These are phyloP conservation scores for Drosophila sordidapex DNA, from an alignment of 2,888 invertebrate species.

Conservation along the genomic window DNA sequence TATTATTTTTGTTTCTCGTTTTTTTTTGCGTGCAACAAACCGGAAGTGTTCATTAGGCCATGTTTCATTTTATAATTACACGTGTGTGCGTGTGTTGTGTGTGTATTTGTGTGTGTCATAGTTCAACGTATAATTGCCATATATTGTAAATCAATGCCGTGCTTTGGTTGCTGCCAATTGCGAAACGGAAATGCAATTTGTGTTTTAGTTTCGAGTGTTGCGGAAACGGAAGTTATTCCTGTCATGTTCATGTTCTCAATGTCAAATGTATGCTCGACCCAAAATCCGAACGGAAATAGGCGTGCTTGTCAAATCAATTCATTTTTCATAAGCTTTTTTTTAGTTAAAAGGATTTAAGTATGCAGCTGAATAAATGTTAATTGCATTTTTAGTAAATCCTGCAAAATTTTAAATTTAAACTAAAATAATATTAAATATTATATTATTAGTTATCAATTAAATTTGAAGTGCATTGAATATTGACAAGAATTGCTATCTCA, in stretches of 20 bases:
- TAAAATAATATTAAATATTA: too few relatives aligned
- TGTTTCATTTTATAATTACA: slow-evolving; percentile 62
- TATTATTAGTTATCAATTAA: too few relatives aligned
- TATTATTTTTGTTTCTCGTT: neutral
- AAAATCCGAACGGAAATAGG: neutral
- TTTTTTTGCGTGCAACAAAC: slow-evolving; percentile 19
- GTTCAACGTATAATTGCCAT: slow-evolving; percentile 28
- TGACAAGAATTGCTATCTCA: too few relatives aligned
- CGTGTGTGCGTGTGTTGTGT: neutral
- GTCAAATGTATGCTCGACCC: neutral
- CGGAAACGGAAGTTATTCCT: slow-evolving; percentile 60
- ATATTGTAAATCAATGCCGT: slow-evolving; percentile 40
- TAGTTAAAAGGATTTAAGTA: neutral
- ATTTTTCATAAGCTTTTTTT: neutral
- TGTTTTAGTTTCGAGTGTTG: slow-evolving; percentile 38
- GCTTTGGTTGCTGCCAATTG: slow-evolving; percentile 34
- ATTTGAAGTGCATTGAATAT: too few relatives aligned
- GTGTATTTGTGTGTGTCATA: neutral
- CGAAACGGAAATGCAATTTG: slow-evolving; percentile 66
- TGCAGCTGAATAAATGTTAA: neutral
- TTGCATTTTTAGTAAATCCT: neutral
- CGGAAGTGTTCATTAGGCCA: slow-evolving; percentile 56
- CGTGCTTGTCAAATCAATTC: neutral
- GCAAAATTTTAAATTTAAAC: neutral
- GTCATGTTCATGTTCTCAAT: neutral